These are phyloP conservation scores for Oryzias celebensis DNA, from an alignment of 2,113 vertebrate genomes.

Conservation along the genomic window DNA sequence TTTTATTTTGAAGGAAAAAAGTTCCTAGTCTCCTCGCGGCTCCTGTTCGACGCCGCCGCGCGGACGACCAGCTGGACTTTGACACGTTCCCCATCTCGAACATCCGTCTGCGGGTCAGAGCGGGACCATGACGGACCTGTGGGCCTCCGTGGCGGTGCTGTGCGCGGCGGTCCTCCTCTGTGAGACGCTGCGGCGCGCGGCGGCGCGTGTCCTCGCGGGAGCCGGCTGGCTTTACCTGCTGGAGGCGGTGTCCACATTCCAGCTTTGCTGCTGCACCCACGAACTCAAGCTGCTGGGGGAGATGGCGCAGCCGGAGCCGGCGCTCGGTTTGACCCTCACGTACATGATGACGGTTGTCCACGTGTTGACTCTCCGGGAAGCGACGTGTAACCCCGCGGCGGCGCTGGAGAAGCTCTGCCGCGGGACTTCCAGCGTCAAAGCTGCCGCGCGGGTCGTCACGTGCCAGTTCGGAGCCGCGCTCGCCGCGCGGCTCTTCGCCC, in stretches of 20 bases:
- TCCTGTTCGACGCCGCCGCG: too few relatives aligned
- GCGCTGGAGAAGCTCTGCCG: constrained; percentile 73
- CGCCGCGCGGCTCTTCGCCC: constrained; percentile 67
- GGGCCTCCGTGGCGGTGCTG: constrained; percentile 44
- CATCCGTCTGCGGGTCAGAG: neutral
- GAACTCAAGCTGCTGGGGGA: constrained; percentile 80
- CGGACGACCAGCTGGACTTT: neutral
- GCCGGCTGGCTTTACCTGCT: constrained; percentile 34
- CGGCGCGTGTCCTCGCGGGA: constrained; percentile 8
- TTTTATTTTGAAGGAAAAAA: too few relatives aligned
- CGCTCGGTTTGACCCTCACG: constrained; percentile 70
- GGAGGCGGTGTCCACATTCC: constrained; percentile 83
- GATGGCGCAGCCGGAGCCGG: constrained; percentile 44
- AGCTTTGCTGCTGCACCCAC: constrained; percentile 83
- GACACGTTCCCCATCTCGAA: neutral
- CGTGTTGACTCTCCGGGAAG: constrained; percentile 72
- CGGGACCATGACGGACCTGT: constrained; percentile 45
- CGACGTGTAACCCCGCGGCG: constrained; percentile 77
- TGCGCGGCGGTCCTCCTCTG: constrained; percentile 52
- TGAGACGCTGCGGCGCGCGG: constrained; percentile 43
- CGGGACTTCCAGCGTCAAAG: constrained; percentile 10
- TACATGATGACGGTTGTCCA: constrained; percentile 82
- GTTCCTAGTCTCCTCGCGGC: too few relatives aligned
- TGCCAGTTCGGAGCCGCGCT: constrained; percentile 76
- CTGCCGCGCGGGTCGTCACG: constrained; percentile 47